Evolutionary conservation across 2,888 invertebrate genomes (phyloP).

Genomic region (Eutolmus rufibarbis): DNA sequence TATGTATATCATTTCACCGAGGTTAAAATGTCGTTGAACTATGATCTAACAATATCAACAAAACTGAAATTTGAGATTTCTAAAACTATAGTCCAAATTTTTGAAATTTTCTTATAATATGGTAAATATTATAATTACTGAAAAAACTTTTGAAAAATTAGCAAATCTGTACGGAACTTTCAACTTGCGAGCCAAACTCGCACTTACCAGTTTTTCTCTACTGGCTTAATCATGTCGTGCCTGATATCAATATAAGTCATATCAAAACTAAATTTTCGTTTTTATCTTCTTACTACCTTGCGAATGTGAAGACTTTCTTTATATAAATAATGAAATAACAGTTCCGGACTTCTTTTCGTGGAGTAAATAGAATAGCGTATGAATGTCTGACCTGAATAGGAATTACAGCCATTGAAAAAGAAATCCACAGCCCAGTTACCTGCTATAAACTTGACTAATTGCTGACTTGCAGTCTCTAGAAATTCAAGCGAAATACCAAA

Average conservation of each 20-base stretch:
- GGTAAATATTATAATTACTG: too few species aligned
- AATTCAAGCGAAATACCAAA: not conserved
- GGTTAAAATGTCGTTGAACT: too few species aligned
- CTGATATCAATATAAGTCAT: not conserved
- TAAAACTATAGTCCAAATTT: too few species aligned
- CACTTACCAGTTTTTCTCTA: too few species aligned
- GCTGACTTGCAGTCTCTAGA: not conserved
- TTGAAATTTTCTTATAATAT: too few species aligned
- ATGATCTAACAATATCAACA: too few species aligned
- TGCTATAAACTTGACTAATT: not conserved
- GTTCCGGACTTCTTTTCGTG: not conserved
- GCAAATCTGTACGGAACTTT: too few species aligned
- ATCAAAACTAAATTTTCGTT: not conserved
- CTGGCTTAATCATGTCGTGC: too few species aligned
- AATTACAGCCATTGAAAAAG: not conserved
- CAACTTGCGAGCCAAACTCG: too few species aligned
- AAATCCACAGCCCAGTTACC: not conserved
- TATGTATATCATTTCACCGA: too few species aligned
- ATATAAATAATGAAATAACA: not conserved
- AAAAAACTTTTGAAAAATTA: too few species aligned
- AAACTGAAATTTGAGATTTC: too few species aligned
- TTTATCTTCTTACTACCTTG: constrained; percentile 41
- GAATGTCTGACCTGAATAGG: not conserved
- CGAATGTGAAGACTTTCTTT: constrained; percentile 35
- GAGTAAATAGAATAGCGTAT: not conserved